phyloP scores from a whole-genome alignment of 2,113 vertebrate species.

The Ailurus styani region DNA sequence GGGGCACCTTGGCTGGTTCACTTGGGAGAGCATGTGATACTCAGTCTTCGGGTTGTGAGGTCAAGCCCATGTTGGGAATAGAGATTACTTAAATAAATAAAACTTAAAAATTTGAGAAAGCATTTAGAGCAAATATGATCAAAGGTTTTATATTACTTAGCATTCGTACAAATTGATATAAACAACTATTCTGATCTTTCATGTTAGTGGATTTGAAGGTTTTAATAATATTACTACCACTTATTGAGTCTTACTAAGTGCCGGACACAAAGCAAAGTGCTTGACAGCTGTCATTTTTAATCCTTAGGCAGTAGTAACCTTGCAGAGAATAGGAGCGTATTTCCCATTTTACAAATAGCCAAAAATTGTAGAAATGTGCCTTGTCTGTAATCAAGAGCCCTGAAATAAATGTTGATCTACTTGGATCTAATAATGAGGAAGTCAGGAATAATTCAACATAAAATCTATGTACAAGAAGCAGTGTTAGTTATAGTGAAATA shows the following conservation, averaged over 20 bases:
- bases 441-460: not conserved
- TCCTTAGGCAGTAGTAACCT: not conserved
- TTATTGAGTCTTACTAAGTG: slow-evolving; percentile 15
- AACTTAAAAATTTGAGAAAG: not conserved
- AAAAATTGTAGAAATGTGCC: not conserved
- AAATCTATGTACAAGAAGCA: not conserved
- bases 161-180: slow-evolving; percentile 9
- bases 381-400: not conserved
- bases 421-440: slow-evolving; percentile 28
- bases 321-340: not conserved
- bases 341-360: not conserved
- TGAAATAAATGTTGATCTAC: slow-evolving; percentile 26
- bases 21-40: not conserved
- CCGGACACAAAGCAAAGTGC: not conserved
- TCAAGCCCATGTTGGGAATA: not conserved
- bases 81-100: not conserved
- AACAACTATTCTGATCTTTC: slow-evolving; percentile 18
- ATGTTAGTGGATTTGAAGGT: slow-evolving; percentile 8
- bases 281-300: slow-evolving; percentile 34
- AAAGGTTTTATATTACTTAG: slow-evolving; percentile 31
- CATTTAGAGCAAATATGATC: not conserved
- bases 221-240: not conserved
- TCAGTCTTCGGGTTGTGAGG: not conserved
- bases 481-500: slow-evolving; percentile 7
- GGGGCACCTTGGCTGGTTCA: not conserved